Base-by-base conservation (phyloP, 2,888 invertebrate species). In the Polietes domitor region DNA sequence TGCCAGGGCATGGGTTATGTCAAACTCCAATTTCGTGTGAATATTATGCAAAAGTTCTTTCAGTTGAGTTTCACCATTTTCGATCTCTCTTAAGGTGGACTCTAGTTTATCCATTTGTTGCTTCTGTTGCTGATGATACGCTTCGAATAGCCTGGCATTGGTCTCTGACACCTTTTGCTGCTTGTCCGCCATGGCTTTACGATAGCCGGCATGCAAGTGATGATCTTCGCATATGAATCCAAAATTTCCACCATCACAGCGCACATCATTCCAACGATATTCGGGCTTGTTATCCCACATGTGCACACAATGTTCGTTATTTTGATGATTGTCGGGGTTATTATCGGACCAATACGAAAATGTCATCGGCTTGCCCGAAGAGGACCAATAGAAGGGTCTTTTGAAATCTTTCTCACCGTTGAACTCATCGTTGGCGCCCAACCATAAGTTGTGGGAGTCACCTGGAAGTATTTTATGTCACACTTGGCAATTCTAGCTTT, bases 141-240 rank as follows among this genome's bases (percentile, higher is more conserved):
- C 68, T 21, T 19, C 41, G 21, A 43, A 41, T 10, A 68, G 24
- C 24, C 43, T 68, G 0, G 24, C 21, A 1, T 17, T 43, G 5
- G 43, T 21, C 6, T 68, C 12, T 2, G 24, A 21, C 12, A 43
- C 21, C 21, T 19, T 43, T 1, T 37, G 21, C 12, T 24, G 24
- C 15, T 68, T 68, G 0, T 43, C 43, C 3, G 37, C 21, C 32
- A 65, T 9, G 1, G 21, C 5, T 6, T 68, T 7, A 12, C 12
- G 24, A 10, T 24, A 21, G 10, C 7, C 24, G 6, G 19, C 21
- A 15, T 68, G 37, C 21, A 68, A 15, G 24, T 68, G 19, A 37
- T 68, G 68, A 24, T 68, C 12, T 79, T 79, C 78, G 37, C 78
- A 73, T 26, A 73, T 65, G 43, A 68, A 43, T 53, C 73, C 73